Evolutionary conservation across 2,888 invertebrate species (phyloP), one percentile per base, ranked within the genome.

Genomic region (Gibbula magus): DNA sequence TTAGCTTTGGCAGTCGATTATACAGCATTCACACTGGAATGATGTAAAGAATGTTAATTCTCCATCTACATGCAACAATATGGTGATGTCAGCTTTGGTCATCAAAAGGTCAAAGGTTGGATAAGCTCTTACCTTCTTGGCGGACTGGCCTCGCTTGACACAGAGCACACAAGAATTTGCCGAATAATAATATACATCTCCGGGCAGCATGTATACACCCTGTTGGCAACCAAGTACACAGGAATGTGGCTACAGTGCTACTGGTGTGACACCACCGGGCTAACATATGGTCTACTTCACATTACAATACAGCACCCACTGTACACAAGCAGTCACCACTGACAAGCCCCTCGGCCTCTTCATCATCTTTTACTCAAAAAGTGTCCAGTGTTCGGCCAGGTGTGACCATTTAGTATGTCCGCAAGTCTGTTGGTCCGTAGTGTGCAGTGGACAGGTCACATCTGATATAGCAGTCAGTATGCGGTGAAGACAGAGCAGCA

Each of bases 111-210:
- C 70, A 70, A 70, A 70, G 70, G 70, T 54, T 22, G 39, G 20
- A 16, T 25, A 8, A 13, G 13, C 35, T 79, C 79, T 51, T 75
- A 83, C 83, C 82, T 83, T 79, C 73, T 78, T 78, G 79, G 70
- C 35, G 0, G 74, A 35, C 79, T 82, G 81, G 56, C 82, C 83
- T 61, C 86, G 78, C 82, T 91, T 87, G 35, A 92, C 90, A 87
- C 92, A 92, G 51, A 91, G 79, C 70, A 92, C 91, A 77, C 88
- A 88, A n/a, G 92, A 92, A 84, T 91, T 91, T 75, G 91, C 85
- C 13, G 91, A 88, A 84, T 89, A 91, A 84, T 88, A 91, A 83
- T 88, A 92, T 56, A 92, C 88, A 86, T 92, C 91, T 5, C 92
- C 92, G 13, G 91, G 92, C 77, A 89, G 84, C 89, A 91, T 89